Percentiles rank a stretch among this genome's conserved stretches.
Evolutionary conservation across 2,888 invertebrate genomes (phyloP).

Genomic region (Tortricodes alternella): DNA sequence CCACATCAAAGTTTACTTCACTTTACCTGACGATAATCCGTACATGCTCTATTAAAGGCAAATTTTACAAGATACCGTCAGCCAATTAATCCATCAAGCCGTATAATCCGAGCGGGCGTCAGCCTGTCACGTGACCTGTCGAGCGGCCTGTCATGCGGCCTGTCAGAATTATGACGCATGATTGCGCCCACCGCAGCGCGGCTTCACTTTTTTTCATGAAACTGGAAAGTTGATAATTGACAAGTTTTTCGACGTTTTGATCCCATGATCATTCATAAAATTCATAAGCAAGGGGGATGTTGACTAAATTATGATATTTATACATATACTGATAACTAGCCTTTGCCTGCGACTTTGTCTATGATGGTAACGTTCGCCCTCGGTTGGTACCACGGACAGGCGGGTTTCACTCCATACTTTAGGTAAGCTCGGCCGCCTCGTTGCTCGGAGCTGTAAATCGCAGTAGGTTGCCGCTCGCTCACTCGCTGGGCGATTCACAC

Average conservation of each 20-base stretch:
- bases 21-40: constrained; percentile 53
- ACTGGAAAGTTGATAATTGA: constrained; percentile 54
- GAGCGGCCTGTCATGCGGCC: constrained; percentile 62
- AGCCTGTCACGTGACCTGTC: constrained; percentile 59
- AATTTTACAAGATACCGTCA: constrained; percentile 51
- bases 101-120: constrained; percentile 67
- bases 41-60: constrained; percentile 47
- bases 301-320: not conserved
- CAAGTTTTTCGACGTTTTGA: constrained; percentile 17
- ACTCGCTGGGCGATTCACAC: too few species aligned
- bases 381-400: too few species aligned
- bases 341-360: too few species aligned
- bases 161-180: constrained; percentile 79
- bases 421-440: too few species aligned
- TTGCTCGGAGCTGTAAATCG: too few species aligned
- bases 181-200: constrained; percentile 64
- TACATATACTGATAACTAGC: too few species aligned
- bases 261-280: not conserved
- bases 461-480: too few species aligned
- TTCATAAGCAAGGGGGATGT: not conserved
- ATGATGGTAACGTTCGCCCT: too few species aligned
- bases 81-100: constrained; percentile 77
- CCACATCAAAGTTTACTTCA: constrained; percentile 4
- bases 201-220: constrained; percentile 44
- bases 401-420: too few species aligned